These are phyloP conservation scores for Nematostella vectensis DNA, from an alignment of 92 coral and sea anemone species.

Conservation along the genomic window DNA sequence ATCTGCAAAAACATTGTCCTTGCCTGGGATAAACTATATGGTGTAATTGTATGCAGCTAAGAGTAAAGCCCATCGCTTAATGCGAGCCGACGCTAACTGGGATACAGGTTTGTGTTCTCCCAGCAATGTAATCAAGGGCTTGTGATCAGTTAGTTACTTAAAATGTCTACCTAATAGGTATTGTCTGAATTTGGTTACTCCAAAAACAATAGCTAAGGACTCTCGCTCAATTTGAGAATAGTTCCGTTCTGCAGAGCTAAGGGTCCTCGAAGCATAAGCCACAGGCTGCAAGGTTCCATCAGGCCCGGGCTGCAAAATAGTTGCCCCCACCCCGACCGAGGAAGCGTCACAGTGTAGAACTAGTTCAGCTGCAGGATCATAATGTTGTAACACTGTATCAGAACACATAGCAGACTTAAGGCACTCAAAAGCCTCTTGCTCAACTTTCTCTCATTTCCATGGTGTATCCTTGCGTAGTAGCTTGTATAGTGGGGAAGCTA, in stretches of 20 bases:
- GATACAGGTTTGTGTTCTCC: conserved; percentile 48
- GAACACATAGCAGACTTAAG: too few species aligned
- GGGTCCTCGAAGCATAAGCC: conserved; percentile 32
- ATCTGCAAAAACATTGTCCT: conserved; percentile 37
- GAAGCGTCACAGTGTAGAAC: conserved; percentile 33
- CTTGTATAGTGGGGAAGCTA: too few species aligned
- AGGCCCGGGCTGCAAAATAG: too few species aligned
- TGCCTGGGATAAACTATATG: conserved; percentile 37
- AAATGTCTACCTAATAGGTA: too few species aligned
- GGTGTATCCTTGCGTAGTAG: conserved; percentile 9
- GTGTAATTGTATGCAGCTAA: conserved; percentile 41
- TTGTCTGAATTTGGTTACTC: too few species aligned
- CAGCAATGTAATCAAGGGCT: conserved; percentile 41
- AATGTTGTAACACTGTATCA: too few species aligned
- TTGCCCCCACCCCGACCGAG: too few species aligned
- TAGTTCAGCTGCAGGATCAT: too few species aligned
- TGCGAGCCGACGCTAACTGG: conserved; percentile 39
- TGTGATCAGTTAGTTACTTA: too few species aligned
- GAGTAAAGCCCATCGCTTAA: conserved; percentile 35
- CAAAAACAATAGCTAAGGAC: conserved; percentile 37
- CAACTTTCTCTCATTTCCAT: conserved; percentile 20
- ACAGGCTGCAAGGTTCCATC: too few species aligned
- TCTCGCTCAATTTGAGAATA: conserved; percentile 18
- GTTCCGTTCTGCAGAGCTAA: conserved; percentile 27
- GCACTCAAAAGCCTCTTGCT: too few species aligned